Evolutionary conservation across 1,140 invertebrate genomes (phyloP).

Genomic region (Odontomachus brunneus): DNA sequence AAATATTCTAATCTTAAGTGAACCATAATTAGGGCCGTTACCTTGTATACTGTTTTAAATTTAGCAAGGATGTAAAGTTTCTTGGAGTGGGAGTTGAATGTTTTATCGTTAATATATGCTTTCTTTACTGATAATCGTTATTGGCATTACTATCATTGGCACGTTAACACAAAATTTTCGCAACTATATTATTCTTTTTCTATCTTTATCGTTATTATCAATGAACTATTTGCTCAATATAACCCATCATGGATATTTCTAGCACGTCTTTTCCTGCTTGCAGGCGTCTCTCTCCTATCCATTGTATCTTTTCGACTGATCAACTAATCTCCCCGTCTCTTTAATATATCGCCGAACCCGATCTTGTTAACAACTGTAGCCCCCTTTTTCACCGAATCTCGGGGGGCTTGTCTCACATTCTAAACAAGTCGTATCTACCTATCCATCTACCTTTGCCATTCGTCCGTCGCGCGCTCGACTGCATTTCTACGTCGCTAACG

Average conservation of each 20-base stretch:
- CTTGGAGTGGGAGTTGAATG: no score
- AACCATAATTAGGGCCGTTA: no score
- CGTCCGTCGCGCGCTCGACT: slow-evolving; percentile 38
- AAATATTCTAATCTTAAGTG: no score
- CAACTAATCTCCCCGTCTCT: slow-evolving; percentile 36
- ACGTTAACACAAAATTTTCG: no score
- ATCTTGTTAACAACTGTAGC: slow-evolving; percentile 55
- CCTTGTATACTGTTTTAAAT: no score
- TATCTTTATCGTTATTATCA: no score
- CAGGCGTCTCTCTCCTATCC: slow-evolving; percentile 4
- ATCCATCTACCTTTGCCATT: slow-evolving; percentile 44
- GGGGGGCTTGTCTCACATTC: slow-evolving; percentile 47
- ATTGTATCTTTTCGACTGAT: not conserved
- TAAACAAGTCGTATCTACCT: slow-evolving; percentile 54
- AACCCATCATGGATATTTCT: slow-evolving; percentile 19
- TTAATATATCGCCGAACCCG: slow-evolving; percentile 46
- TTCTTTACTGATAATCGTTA: no score
- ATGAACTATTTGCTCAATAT: no score
- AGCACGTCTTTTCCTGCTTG: not conserved
- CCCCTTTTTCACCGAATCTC: slow-evolving; percentile 51
- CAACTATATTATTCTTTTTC: no score
- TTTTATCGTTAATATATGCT: no score
- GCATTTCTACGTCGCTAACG: slow-evolving; percentile 58
- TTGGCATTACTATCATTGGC: no score
- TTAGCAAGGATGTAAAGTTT: no score